Conservation (phyloP, 2,113 vertebrate genomes). For the Struthidea cinerea region DNA sequence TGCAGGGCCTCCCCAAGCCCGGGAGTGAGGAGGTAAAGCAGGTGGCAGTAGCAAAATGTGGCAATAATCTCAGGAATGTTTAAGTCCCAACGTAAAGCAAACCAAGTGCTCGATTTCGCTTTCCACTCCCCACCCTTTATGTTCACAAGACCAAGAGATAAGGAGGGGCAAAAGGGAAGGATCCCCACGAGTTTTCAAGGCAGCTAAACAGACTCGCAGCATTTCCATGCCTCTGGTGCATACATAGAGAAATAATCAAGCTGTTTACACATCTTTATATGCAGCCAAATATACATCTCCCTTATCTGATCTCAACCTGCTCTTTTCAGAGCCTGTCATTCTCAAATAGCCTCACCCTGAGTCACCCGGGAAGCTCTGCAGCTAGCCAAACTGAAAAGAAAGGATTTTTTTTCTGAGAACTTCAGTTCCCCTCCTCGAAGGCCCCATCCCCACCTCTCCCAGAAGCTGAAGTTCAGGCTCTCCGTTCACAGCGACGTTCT, state of each 20-base stretch:
- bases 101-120: neutral
- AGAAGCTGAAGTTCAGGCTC: neutral
- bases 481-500: neutral
- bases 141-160: neutral
- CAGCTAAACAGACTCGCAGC: neutral
- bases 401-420: neutral
- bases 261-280: neutral
- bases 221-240: neutral
- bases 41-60: neutral
- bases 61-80: neutral
- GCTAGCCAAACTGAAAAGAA: neutral
- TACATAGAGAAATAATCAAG: accelerated
- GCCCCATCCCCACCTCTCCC: neutral
- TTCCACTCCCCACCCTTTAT: neutral
- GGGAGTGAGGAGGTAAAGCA: neutral
- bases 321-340: neutral
- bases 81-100: neutral
- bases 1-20: neutral
- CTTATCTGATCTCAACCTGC: neutral
- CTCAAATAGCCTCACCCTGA: neutral
- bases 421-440: neutral
- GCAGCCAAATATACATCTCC: neutral
- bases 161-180: neutral
- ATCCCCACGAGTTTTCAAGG: neutral
- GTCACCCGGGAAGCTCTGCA: neutral